Base-by-base conservation (phyloP, 2,888 invertebrate species). In the Mechanitis mazaeus region DNA sequence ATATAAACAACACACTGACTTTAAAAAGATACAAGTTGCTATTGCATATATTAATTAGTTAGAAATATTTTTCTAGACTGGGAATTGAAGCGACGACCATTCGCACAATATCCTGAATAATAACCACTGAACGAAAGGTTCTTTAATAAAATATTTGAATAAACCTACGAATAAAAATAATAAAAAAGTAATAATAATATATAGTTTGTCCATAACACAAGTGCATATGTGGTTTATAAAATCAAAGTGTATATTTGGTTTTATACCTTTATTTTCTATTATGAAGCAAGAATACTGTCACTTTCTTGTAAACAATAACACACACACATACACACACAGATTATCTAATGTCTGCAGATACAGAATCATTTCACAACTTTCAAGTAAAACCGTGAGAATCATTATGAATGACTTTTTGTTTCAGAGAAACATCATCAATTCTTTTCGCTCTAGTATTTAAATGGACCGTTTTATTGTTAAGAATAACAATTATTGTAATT, bases 321-420 rank as follows among this genome's bases (percentile, higher is more conserved):
- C 31, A 20, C 20, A 20, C 20, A 20, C 20, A 20, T 20, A 20
- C 20, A 20, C 20, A 20, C 20, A 50, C 28, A 50, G 12, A 46
- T 50, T 50, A 50, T 50, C 50, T 50, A 50, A 50, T 31, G 50
- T 28, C 6, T 28, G 31, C 50, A 31, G 9, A 50, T 9, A 11
- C 42, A 11, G 28, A 50, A 31, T 31, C 28, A 31, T 31, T 50
- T 31, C 50, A 31, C 50, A 50, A 31, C 50, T 50, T 50, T 50
- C 75, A 74, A 80, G 87, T 87, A 87, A 87, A 87, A 87, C 80
- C 87, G 87, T 87, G 87, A 76, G 87, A 87, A 31, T n/a, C 2
- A n/a, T n/a, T 9, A 50, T 50, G 50, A 4, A 31, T 3, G 28
- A 11, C 31, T 50, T 31, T 50, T 42, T 42, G 42, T 42, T 11